Base-by-base conservation (phyloP, 2,797 vertebrate genomes). In the Crax fasciolata region DNA sequence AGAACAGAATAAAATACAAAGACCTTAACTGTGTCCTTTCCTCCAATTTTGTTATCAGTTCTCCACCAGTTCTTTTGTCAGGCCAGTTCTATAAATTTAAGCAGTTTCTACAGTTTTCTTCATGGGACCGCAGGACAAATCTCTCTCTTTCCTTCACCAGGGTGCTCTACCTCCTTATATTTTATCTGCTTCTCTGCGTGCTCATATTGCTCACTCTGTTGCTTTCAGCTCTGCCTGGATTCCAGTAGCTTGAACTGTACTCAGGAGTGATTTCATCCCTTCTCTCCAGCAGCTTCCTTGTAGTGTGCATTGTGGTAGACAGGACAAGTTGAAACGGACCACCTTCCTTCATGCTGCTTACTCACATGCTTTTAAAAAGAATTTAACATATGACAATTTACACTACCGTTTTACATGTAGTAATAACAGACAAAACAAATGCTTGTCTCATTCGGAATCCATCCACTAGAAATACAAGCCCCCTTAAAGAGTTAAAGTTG, bases 191-290 rank as follows among this genome's bases (percentile, higher is more conserved):
- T 59, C 1, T 0, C 11, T 80, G 75, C 55, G 41, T 39, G 54
- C 4, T 59, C 25, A 20, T 0, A 0, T 14, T 75, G 32, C 17
- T 87, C 3, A 3, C 1, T 17, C 25, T 38, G 7, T 38, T 46
- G 39, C 41, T 59, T 38, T 32, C n/a, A 83, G 19, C 13, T 65
- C 30, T 89, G 5, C 38, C n/a, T 57, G 27, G 11, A 48, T 76
- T 86, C 8, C 44, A 72, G n/a, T 10, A 28, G 32, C 16, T 44
- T 68, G 71, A 17, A 23, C 14, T 57, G 19, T 68, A 76, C 14
- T 59, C 44, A 68, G 28, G 11, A 89, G 18, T 66, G 27, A 59
- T 77, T 84, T 84, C 41, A 41, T 4, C 6, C 25, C 20, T 80
- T 68, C 71, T 25, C 12, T 70, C 43, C 28, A 62, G 9, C 9